A percentile compares a stretch with the other conserved stretches of the same genome.
phyloP scores from a whole-genome alignment of 2,888 invertebrate genomes.

The Acleris literana region DNA sequence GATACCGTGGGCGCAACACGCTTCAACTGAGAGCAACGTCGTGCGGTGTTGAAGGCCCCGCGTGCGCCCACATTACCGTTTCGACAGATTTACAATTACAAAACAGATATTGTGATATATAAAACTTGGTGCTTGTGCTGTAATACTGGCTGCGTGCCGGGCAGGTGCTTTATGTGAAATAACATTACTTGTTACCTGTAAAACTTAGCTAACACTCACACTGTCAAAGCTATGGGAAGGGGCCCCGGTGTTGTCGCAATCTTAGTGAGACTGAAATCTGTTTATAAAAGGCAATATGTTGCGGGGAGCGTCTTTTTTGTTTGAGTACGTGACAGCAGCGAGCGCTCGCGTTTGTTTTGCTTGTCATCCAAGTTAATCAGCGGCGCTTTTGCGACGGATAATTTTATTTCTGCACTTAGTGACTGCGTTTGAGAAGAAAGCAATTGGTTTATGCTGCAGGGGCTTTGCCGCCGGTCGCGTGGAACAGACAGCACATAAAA shows the following conservation, averaged over 20 bases:
- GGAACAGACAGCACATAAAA: conserved; percentile 14
- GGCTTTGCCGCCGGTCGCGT: conserved; percentile 9
- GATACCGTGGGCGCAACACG: conserved; percentile 64
- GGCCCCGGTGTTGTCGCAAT: conserved; percentile 41
- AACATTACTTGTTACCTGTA: conserved; percentile 77
- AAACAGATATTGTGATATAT: conserved; percentile 79
- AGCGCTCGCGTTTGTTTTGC: conserved; percentile 15
- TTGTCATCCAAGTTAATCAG: conserved; percentile 23
- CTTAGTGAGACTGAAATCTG: conserved; percentile 10
- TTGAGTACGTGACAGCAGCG: conserved; percentile 11
- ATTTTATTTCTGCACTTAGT: conserved; percentile 25
- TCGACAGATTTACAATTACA: conserved; percentile 79
- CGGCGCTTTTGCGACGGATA: conserved; percentile 12
- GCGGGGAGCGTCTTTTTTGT: conserved; percentile 23
- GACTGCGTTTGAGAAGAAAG: conserved; percentile 22
- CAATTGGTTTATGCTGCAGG: conserved; percentile 6
- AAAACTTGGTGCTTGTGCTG: conserved; percentile 83
- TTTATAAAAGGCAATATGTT: conserved; percentile 13
- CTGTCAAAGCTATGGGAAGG: conserved; percentile 55
- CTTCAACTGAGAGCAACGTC: not conserved
- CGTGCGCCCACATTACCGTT: conserved; percentile 73
- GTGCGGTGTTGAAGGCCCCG: not conserved
- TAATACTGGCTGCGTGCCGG: conserved; percentile 83
- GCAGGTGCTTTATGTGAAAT: conserved; percentile 83
- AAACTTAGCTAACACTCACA: conserved; percentile 62